Conservation (phyloP, 1,140 invertebrate species). For the Drosophila arawakana region DNA sequence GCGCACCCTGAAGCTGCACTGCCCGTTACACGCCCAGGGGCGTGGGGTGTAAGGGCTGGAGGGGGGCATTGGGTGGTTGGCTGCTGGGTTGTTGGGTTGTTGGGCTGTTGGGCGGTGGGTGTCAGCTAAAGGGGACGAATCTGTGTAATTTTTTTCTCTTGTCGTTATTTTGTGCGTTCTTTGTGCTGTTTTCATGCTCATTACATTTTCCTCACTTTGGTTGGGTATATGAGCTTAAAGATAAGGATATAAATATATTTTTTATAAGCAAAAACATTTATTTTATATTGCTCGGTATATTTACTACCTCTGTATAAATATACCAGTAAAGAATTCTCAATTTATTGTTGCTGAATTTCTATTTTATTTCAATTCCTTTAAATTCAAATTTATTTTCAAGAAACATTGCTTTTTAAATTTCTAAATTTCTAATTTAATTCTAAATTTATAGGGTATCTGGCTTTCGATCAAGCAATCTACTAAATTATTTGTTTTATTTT, state of each 20-base stretch:
- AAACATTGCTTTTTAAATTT: too few species aligned
- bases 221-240: not conserved
- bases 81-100: not conserved
- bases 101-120: conserved; percentile 3
- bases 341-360: too few species aligned
- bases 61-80: not conserved
- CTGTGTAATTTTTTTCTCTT: conserved; percentile 70
- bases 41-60: not conserved
- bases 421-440: too few species aligned
- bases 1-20: conserved; percentile 41
- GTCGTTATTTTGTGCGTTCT: conserved; percentile 39
- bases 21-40: conserved; percentile 3
- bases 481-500: conserved; percentile 25
- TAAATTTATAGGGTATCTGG: not conserved
- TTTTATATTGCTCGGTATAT: too few species aligned
- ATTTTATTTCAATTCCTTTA: not conserved
- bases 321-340: too few species aligned
- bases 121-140: conserved; percentile 52
- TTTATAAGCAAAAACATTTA: too few species aligned
- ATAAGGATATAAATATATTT: too few species aligned
- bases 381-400: not conserved
- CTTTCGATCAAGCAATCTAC: not conserved
- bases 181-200: conserved; percentile 51
- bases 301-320: too few species aligned
- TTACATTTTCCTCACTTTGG: not conserved